Evolutionary conservation across 2,113 vertebrate species (phyloP).

Genomic region (Zosterops lateralis): DNA sequence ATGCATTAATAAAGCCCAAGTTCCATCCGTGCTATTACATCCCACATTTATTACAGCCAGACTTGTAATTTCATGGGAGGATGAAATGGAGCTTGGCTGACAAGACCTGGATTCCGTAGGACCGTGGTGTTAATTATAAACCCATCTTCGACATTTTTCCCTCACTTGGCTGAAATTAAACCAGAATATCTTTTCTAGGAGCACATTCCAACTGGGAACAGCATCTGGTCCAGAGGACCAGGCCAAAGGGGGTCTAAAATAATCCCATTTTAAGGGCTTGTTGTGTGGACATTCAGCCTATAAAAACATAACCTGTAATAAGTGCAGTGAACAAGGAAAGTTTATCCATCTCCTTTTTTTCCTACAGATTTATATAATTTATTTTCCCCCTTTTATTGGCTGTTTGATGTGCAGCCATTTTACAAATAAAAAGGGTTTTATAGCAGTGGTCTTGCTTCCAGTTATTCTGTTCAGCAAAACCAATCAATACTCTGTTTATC

Average conservation of each 20-base stretch:
- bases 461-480: neutral
- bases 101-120: neutral
- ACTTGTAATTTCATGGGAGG: constrained; percentile 53
- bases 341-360: neutral
- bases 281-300: neutral
- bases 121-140: neutral
- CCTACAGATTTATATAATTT: neutral
- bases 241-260: neutral
- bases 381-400: neutral
- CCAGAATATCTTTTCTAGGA: neutral
- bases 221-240: neutral
- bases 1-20: constrained; percentile 36
- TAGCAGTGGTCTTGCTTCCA: neutral
- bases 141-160: neutral
- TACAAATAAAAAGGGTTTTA: neutral
- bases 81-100: constrained; percentile 25
- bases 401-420: neutral
- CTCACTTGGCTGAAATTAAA: neutral
- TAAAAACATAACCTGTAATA: neutral
- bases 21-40: constrained; percentile 42
- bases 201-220: neutral
- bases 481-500: neutral
- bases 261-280: neutral
- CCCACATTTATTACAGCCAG: constrained; percentile 40
- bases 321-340: neutral